Conservation (phyloP, 2,797 vertebrate genomes). For the Tolypeutes matacus region DNA sequence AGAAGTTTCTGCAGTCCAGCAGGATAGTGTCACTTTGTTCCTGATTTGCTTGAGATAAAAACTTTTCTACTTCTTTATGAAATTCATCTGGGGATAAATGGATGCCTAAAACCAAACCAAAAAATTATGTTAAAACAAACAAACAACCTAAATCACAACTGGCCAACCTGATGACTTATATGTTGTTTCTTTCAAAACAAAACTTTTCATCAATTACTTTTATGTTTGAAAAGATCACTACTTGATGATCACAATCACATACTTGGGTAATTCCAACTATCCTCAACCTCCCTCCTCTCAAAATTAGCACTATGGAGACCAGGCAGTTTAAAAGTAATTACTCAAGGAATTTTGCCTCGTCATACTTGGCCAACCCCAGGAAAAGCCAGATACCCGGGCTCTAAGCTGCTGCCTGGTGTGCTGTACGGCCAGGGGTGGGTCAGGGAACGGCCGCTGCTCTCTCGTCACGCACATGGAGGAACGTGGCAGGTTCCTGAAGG, state of each 20-base stretch:
- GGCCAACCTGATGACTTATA: neutral
- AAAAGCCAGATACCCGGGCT: neutral
- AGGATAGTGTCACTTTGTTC: constrained; percentile 91
- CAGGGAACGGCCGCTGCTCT: neutral
- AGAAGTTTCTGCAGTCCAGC: constrained; percentile 98
- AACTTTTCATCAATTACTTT: neutral
- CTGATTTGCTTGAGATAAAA: constrained; percentile 88
- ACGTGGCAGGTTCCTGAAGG: neutral
- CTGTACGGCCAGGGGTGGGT: neutral
- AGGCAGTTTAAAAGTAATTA: constrained; percentile 36
- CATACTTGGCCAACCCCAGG: neutral
- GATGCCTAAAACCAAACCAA: constrained; percentile 88
- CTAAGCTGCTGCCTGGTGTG: neutral
- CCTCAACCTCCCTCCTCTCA: neutral
- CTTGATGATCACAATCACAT: neutral
- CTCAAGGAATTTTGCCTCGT: neutral
- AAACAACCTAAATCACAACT: neutral
- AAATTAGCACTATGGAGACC: neutral
- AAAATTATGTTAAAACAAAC: neutral
- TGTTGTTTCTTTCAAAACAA: neutral
- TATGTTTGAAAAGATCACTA: neutral
- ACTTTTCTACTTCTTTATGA: constrained; percentile 94
- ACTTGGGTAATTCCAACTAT: neutral
- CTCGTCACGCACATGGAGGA: neutral
- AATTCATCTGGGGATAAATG: constrained; percentile 96